Evolutionary conservation across 2,888 invertebrate species (phyloP), one percentile per base, ranked within the genome.

Genomic region (Digitonthophagus gazella): DNA sequence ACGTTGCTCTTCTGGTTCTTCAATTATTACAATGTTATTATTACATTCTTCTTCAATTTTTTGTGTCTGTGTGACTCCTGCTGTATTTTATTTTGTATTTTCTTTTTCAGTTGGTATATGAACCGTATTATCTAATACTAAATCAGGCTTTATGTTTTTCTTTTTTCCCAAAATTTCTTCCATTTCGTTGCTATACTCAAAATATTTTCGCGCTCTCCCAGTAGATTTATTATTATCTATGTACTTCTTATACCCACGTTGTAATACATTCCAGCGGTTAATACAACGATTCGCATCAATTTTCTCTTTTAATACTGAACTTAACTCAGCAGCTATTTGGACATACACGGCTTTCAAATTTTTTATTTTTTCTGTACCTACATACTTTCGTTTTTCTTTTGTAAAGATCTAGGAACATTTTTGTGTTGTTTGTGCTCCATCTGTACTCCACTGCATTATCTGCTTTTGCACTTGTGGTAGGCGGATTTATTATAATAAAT

Each of bases 201-300:
- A 73, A 20, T 28, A 6, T 67, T 70, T 72, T 64, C 70, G 61
- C 18, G 65, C 69, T 64, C 69, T 55, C 8, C 73, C 72, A 8
- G 73, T 71, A 64, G 64, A 64, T 2, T 56, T 73, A 16, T 72
- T 70, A 22, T 72, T 72, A 56, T 67, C 69, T 2, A 73, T 44
- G 44, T n/a, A 66, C 56, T 72, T 73, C 63, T 71, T 73, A 55
- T 72, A 73, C 16, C 64, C 69, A 11, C 72, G 44, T 22, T 73
- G 72, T 3, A 73, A 16, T 15, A 73, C 71, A 6, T 64, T 44
- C 72, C 73, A 73, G 15, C 69, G 57, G 63, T 72, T 72, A 58
- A 70, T 68, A 64, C 69, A 71, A 11, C 69, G 67, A 3, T 8
- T 20, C 19, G 70, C 15, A n/a, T 63, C 15, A 16, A 67, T 19